A percentile compares a stretch with the other conserved stretches of the same genome.
Conservation (phyloP, 2,888 invertebrate species). For the Drosophila antonietae region DNA sequence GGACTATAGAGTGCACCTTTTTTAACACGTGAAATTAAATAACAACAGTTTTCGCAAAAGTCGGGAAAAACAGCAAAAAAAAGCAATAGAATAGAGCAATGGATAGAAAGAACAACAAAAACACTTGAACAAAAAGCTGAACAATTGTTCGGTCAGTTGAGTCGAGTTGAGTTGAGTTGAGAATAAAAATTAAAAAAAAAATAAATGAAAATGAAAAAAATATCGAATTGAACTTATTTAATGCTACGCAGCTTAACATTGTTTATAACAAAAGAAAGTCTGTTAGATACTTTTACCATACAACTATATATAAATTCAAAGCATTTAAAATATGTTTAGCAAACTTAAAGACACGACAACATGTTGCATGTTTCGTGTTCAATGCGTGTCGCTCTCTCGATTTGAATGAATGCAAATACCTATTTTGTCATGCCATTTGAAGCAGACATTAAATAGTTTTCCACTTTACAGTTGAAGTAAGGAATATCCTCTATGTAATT, state of each 20-base stretch:
- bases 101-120: background rate
- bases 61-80: background rate
- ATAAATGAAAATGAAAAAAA: too few species aligned
- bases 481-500: conserved; percentile 18
- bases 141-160: conserved; percentile 17
- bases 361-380: background rate
- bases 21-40: conserved; percentile 9
- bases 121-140: background rate
- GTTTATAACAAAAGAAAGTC: too few species aligned
- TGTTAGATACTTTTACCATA: too few species aligned
- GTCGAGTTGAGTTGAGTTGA: background rate
- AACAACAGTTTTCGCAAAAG: conserved; percentile 22
- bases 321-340: background rate
- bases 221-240: too few species aligned
- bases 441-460: conserved; percentile 9
- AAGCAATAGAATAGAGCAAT: background rate
- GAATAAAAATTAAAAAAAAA: too few species aligned
- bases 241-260: too few species aligned
- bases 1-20: background rate
- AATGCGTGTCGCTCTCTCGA: background rate
- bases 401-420: background rate
- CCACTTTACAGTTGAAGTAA: background rate
- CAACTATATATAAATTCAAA: too few species aligned
- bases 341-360: background rate
- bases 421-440: conserved; percentile 9